phyloP scores from a whole-genome alignment of 2,888 invertebrate species.

The Macrosoma leucophasiata region DNA sequence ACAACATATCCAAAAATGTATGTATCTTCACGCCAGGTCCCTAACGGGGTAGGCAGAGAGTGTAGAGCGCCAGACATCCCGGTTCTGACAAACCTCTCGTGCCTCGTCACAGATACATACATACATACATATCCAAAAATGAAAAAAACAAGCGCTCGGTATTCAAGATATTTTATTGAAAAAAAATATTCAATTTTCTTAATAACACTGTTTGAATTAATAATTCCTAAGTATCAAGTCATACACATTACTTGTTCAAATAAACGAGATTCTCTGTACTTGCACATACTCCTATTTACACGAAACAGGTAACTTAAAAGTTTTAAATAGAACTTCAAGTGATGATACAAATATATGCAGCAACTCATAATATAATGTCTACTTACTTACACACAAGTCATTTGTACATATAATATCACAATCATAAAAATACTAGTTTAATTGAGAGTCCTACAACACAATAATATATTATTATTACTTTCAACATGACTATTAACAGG shows the following conservation, averaged over 20 bases:
- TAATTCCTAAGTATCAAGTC: constrained; percentile 50
- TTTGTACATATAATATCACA: constrained; percentile 74
- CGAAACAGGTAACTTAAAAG: constrained; percentile 35
- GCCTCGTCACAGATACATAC: constrained; percentile 8
- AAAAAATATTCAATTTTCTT: constrained; percentile 60
- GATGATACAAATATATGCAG: constrained; percentile 11
- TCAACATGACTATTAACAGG: too few relatives aligned
- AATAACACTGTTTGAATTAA: constrained; percentile 54
- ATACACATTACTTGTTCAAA: constrained; percentile 52
- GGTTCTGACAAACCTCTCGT: too few relatives aligned
- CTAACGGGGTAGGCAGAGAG: too few relatives aligned
- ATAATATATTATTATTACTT: constrained; percentile 1
- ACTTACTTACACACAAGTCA: constrained; percentile 52
- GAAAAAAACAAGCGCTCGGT: constrained; percentile 30
- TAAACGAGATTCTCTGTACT: constrained; percentile 53
- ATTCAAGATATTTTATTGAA: constrained; percentile 63
- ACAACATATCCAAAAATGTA: too few relatives aligned
- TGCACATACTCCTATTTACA: constrained; percentile 56
- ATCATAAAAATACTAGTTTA: constrained; percentile 48
- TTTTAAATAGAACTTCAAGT: constrained; percentile 11
- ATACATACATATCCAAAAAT: constrained; percentile 17
- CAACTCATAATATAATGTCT: constrained; percentile 31
- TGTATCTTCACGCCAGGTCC: too few relatives aligned
- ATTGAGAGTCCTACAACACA: background rate
- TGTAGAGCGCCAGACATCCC: too few relatives aligned